phyloP scores from a whole-genome alignment of 2,888 invertebrate genomes.

The Sphaeridia pumilis region DNA sequence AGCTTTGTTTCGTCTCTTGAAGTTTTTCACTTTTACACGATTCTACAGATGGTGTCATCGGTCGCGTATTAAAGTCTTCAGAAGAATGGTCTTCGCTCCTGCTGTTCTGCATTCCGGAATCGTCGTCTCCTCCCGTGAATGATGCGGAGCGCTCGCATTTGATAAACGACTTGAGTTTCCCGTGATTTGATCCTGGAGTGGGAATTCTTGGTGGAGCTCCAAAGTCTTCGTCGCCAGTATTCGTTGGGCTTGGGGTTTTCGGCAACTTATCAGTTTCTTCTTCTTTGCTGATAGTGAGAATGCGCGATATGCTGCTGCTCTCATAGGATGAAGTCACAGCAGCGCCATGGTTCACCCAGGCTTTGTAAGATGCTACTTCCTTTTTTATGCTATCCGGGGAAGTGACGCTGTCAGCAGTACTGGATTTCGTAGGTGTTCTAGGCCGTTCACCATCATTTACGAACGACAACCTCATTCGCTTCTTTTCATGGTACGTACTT shows the following conservation, averaged over 20 bases:
- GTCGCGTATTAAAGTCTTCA: not conserved
- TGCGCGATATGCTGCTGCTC: not conserved
- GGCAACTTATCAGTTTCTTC: slow-evolving; percentile 18
- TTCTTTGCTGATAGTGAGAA: not conserved
- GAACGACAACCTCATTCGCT: not conserved
- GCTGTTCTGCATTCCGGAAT: too few relatives aligned
- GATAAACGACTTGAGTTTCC: not conserved
- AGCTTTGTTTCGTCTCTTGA: not conserved
- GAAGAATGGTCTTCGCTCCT: not conserved
- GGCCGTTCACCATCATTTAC: slow-evolving; percentile 28
- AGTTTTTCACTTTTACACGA: not conserved
- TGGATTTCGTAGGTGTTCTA: slow-evolving; percentile 33
- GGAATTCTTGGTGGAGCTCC: slow-evolving; percentile 3
- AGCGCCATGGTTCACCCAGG: slow-evolving; percentile 18
- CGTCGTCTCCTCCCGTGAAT: not conserved
- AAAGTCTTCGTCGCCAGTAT: slow-evolving; percentile 24
- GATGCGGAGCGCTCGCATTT: not conserved
- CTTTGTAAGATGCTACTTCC: slow-evolving; percentile 17
- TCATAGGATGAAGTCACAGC: not conserved
- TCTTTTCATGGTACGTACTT: not conserved
- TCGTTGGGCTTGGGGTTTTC: slow-evolving; percentile 33
- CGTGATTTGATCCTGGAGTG: slow-evolving; percentile 6
- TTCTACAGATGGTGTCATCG: slow-evolving; percentile 5
- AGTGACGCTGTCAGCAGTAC: slow-evolving; percentile 56
- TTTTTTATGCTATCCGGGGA: slow-evolving; percentile 70